A percentile compares a stretch with the other conserved stretches of the same genome.
phyloP scores from a whole-genome alignment of 2,888 invertebrate genomes.

The Pseudococcus longispinus region DNA sequence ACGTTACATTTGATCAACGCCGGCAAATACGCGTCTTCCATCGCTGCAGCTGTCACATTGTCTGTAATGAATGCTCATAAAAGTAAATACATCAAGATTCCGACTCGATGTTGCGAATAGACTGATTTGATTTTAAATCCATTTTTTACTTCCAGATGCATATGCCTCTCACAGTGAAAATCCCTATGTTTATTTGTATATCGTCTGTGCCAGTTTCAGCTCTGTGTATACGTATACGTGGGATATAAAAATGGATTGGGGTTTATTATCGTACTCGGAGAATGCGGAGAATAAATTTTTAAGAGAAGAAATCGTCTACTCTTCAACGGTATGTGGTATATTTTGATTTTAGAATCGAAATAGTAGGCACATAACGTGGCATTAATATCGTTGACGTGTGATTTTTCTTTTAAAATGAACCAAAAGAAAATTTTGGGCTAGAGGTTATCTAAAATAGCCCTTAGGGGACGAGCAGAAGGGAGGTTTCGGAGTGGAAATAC shows the following conservation, averaged over 20 bases:
- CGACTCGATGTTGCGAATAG: background rate
- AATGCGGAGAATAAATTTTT: constrained; percentile 86
- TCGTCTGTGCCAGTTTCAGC: constrained; percentile 81
- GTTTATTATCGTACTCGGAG: constrained; percentile 87
- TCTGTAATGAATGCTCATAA: constrained; percentile 73
- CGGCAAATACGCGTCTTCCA: constrained; percentile 96
- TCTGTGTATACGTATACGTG: constrained; percentile 96
- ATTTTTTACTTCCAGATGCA: constrained; percentile 67
- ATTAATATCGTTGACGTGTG: too few species aligned
- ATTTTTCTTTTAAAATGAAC: too few species aligned
- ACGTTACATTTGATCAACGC: constrained; percentile 97
- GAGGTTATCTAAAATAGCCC: too few species aligned
- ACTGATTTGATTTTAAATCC: background rate
- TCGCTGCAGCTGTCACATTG: constrained; percentile 88
- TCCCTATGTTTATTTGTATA: constrained; percentile 90
- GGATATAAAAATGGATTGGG: constrained; percentile 99
- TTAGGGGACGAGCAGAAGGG: too few species aligned
- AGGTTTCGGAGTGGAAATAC: too few species aligned
- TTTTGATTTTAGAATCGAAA: too few species aligned
- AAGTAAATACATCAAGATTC: constrained; percentile 44
- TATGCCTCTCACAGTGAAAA: constrained; percentile 69
- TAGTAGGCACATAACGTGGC: too few species aligned
- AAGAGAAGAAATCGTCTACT: constrained; percentile 94
- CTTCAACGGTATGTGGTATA: constrained; percentile 73
- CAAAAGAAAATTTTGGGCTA: too few species aligned